Conservation (phyloP, 2,113 vertebrate genomes). For the Piaya cayana region DNA sequence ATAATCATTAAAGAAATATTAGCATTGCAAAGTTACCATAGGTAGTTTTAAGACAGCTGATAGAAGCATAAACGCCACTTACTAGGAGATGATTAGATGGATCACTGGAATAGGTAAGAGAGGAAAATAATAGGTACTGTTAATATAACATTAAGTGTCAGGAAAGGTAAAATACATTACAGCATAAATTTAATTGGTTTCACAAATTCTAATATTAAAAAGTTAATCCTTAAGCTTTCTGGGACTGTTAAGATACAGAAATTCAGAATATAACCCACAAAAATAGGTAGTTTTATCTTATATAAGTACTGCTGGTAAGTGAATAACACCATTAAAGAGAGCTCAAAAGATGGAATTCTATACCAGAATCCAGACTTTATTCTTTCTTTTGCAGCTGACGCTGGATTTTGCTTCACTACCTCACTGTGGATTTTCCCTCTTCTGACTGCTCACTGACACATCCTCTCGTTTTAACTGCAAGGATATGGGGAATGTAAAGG, state of each 20-base stretch:
- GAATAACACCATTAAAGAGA: background rate
- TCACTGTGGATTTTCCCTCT: background rate
- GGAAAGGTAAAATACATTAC: background rate
- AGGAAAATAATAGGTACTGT: background rate
- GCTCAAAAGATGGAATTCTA: background rate
- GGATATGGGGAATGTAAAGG: background rate
- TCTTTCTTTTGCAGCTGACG: background rate
- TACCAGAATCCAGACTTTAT: background rate
- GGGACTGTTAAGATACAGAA: background rate
- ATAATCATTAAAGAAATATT: background rate
- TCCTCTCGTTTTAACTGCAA: background rate
- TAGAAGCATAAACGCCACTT: background rate
- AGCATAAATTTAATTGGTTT: background rate
- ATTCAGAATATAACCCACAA: background rate
- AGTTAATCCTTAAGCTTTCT: conserved; percentile 12
- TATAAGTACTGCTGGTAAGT: background rate
- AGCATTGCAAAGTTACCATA: background rate
- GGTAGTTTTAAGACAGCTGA: background rate
- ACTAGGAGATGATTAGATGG: background rate
- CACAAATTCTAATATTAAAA: background rate
- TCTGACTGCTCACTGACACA: background rate
- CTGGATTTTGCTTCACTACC: background rate
- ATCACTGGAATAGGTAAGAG: background rate
- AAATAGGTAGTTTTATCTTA: background rate
- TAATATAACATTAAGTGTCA: background rate